phyloP scores from a whole-genome alignment of 2,797 vertebrate species.

The Cyprinodon diabolis region DNA sequence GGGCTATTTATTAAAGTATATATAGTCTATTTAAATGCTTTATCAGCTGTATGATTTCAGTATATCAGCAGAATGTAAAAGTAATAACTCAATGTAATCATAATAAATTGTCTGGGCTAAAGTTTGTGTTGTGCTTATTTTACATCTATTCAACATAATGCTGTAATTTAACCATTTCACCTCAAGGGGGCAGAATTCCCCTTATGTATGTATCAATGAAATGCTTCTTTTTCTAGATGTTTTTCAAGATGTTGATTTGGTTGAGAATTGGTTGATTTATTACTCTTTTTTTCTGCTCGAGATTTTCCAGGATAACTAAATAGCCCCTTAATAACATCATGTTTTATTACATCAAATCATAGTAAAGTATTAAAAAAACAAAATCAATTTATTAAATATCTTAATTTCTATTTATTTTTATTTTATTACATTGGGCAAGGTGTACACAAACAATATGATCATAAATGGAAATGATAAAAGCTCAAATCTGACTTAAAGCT shows the following conservation, averaged over 20 bases:
- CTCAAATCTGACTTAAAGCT: no score
- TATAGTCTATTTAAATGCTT: conserved; percentile 59
- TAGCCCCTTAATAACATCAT: no score
- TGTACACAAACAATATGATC: neutral
- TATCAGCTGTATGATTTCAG: conserved; percentile 46
- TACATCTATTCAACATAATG: neutral
- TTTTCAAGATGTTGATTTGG: neutral
- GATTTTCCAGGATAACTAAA: neutral
- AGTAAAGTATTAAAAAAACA: neutral
- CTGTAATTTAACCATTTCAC: conserved; percentile 2
- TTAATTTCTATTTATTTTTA: neutral
- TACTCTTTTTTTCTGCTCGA: neutral
- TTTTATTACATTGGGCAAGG: neutral
- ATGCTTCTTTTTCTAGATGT: neutral
- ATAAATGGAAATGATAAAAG: no score
- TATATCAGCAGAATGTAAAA: conserved; percentile 51
- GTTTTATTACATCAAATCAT: no score
- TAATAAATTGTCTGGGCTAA: conserved; percentile 64
- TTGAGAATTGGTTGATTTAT: neutral
- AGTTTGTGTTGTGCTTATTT: conserved; percentile 13
- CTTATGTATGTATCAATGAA: neutral
- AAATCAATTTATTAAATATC: neutral
- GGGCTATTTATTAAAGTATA: conserved; percentile 37
- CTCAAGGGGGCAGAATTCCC: conserved; percentile 53
- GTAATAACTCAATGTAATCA: conserved; percentile 57